Base-by-base conservation (phyloP, 2,113 vertebrate genomes). In the Speoplatyrhinus poulsoni region DNA sequence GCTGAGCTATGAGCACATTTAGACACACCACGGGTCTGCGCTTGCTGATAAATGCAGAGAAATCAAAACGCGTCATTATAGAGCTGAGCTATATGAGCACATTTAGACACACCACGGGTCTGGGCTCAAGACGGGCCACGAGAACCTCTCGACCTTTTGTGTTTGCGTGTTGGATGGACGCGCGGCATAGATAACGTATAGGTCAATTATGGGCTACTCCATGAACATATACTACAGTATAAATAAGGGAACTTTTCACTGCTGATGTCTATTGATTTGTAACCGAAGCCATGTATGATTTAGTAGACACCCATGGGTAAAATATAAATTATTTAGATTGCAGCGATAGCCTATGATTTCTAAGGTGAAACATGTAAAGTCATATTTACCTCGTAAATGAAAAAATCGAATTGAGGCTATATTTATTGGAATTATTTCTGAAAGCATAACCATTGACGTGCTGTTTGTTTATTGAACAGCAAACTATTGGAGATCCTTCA, bases 61-160 rank as follows among this genome's bases (percentile, higher is more conserved):
- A 85, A 86, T 90, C 85, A 88, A 87, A 89, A 79, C 79, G 83
- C 85, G 88, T 85, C 83, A 85, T 89, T 87, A 91, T 76, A 87
- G 87, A 70, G 81, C 87, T 82, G 85, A 90, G 89, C 83, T 19
- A 19, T 85, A 81, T 72, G 88, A 88, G 82, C 57, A 48, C 17
- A 72, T 76, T 75, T 85, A 82, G 81, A 19, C 19, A 82, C 73
- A 73, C 82, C 36, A 41, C 36, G 36, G 64, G 78, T 78, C 85
- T 80, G 83, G 79, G 79, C 81, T 82, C 86, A 85, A 82, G 70
- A 82, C 82, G 83, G 81, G 73, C 46, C 63, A 13, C 73, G 58
- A 85, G 75, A 85, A 70, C 82, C 75, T 81, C 62, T 76, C 80
- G 86, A 86, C 83, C 85, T 85, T 87, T 87, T 90, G 82, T 89